A percentile compares a stretch with the other conserved stretches of the same genome.
phyloP scores from a whole-genome alignment of 2,113 vertebrate genomes.

The Sorex araneus region DNA sequence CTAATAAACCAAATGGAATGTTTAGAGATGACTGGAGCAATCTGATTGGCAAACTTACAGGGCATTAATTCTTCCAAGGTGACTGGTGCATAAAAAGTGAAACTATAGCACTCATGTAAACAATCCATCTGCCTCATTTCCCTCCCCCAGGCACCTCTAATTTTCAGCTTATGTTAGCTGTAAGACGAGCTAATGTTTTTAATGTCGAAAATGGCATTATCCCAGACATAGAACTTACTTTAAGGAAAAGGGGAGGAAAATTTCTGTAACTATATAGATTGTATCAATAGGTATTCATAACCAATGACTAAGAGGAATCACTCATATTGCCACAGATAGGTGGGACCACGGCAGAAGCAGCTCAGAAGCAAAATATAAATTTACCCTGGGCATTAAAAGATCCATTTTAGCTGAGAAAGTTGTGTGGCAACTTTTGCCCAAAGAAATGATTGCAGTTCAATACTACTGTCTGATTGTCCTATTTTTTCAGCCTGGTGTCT shows the following conservation, averaged over 20 bases:
- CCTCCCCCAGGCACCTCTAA: slow-evolving; percentile 79
- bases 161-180: slow-evolving; percentile 83
- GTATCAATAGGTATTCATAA: slow-evolving; percentile 53
- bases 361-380: slow-evolving; percentile 65
- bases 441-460: slow-evolving; percentile 62
- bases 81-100: slow-evolving; percentile 82
- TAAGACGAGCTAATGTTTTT: slow-evolving; percentile 82
- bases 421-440: slow-evolving; percentile 43
- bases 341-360: neutral
- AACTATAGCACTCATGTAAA: slow-evolving; percentile 85
- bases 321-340: slow-evolving; percentile 6
- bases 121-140: slow-evolving; percentile 80
- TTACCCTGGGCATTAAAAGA: slow-evolving; percentile 53
- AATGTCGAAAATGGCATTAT: slow-evolving; percentile 80
- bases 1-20: slow-evolving; percentile 83
- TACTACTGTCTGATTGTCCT: neutral
- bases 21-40: slow-evolving; percentile 80
- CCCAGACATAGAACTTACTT: slow-evolving; percentile 75
- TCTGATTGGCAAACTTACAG: slow-evolving; percentile 84
- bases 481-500: slow-evolving; percentile 37
- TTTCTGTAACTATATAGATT: slow-evolving; percentile 52
- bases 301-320: slow-evolving; percentile 50
- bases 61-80: slow-evolving; percentile 84
- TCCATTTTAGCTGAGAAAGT: slow-evolving; percentile 43
- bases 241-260: slow-evolving; percentile 67